Conservation (phyloP, 2,888 invertebrate species). For the Cataglyphis livida region DNA sequence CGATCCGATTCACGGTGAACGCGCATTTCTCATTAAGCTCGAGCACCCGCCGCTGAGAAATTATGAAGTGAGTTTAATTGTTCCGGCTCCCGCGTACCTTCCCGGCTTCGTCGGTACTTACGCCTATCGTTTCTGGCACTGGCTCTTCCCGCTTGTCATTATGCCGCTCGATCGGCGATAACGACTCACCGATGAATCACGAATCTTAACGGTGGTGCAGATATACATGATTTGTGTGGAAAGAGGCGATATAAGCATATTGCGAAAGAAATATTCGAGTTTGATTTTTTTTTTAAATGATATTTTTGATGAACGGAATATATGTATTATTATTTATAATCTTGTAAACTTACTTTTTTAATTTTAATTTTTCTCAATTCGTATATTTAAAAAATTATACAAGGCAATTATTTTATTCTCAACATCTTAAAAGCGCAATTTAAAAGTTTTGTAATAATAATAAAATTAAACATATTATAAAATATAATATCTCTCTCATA, state of each 20-base stretch:
- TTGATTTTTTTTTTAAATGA: not conserved
- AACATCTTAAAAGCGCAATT: not conserved
- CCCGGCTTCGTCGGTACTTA: conserved; percentile 44
- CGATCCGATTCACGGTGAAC: conserved; percentile 75
- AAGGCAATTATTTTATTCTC: not conserved
- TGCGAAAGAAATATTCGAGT: not conserved
- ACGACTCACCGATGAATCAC: conserved; percentile 70
- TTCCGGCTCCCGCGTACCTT: conserved; percentile 65
- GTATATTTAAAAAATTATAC: not conserved
- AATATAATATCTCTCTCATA: not conserved
- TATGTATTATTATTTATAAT: not conserved
- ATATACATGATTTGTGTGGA: not conserved
- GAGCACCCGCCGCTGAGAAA: conserved; percentile 71
- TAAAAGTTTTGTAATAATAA: not conserved
- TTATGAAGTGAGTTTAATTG: conserved; percentile 80
- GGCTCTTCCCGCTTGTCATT: conserved; percentile 74
- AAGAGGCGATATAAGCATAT: not conserved
- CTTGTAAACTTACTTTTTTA: not conserved
- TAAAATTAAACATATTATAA: not conserved
- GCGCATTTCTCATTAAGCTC: conserved; percentile 79
- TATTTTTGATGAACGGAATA: not conserved
- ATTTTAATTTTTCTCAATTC: not conserved
- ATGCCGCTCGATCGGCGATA: conserved; percentile 73
- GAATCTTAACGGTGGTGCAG: not conserved
- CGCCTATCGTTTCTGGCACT: conserved; percentile 65